phyloP scores from a whole-genome alignment of 2,797 vertebrate genomes.

The Enteromius anoplus region DNA sequence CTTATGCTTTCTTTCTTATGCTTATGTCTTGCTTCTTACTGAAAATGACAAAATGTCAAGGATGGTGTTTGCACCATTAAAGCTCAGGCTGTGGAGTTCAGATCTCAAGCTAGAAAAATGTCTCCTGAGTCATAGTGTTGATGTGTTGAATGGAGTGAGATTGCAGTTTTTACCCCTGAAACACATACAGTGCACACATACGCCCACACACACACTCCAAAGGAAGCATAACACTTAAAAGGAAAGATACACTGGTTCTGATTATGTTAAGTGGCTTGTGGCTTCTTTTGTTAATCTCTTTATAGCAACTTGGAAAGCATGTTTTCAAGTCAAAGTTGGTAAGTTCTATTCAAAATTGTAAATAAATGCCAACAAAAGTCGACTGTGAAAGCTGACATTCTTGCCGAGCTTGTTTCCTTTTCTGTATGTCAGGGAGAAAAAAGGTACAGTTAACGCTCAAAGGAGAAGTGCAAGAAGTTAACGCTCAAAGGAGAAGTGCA shows the following conservation, averaged over 20 bases:
- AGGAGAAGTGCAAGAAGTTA: background rate
- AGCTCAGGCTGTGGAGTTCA: background rate
- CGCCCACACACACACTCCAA: background rate
- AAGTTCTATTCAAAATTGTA: background rate
- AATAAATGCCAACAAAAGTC: background rate
- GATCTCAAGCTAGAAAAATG: background rate
- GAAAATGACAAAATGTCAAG: constrained; percentile 1
- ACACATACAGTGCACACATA: background rate
- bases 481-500: constrained; percentile 64
- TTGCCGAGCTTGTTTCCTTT: constrained; percentile 16
- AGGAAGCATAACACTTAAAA: constrained; percentile 8
- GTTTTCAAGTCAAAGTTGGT: constrained; percentile 21
- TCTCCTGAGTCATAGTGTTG: background rate
- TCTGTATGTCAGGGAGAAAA: background rate
- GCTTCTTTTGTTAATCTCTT: constrained; percentile 8
- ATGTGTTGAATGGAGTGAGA: constrained; percentile 9
- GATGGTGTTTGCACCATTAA: constrained; percentile 7
- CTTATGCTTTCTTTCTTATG: constrained; percentile 16
- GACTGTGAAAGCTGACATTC: constrained; percentile 11
- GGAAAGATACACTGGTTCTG: background rate
- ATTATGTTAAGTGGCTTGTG: background rate
- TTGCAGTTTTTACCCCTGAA: background rate
- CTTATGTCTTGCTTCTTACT: background rate
- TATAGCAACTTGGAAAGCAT: background rate
- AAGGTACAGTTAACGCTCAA: background rate